phyloP scores from a whole-genome alignment of 2,888 invertebrate species.

The Holacanthella duospinosa region DNA sequence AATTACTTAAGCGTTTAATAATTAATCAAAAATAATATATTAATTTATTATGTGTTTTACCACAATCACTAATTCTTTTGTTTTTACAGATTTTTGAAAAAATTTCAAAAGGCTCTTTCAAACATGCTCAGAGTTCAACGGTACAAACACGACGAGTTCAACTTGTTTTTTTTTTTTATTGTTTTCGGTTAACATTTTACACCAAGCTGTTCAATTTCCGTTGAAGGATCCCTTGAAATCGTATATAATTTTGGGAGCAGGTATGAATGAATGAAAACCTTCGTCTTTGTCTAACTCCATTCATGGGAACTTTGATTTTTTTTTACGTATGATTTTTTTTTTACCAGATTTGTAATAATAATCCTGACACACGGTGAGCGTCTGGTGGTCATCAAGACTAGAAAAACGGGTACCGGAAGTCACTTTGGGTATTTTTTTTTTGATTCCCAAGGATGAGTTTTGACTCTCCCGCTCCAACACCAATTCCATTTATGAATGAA shows the following conservation, averaged over 20 bases:
- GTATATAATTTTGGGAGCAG: background rate
- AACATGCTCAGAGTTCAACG: background rate
- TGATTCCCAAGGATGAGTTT: background rate
- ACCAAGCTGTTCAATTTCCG: background rate
- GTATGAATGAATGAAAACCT: background rate
- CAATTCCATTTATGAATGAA: conserved; percentile 1
- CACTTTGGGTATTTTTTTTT: background rate
- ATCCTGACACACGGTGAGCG: conserved; percentile 2
- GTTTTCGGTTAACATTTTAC: too few species aligned
- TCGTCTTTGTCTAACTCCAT: background rate
- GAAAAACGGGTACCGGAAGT: conserved; percentile 3
- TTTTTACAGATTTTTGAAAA: background rate
- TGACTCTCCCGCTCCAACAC: too few species aligned
- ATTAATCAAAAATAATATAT: too few species aligned
- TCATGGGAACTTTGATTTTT: background rate
- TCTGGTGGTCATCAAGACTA: background rate
- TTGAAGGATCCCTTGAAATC: background rate
- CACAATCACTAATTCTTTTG: too few species aligned
- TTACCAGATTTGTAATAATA: background rate
- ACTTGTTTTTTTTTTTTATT: too few species aligned
- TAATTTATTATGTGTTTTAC: too few species aligned
- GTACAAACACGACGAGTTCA: background rate
- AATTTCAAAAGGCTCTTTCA: background rate
- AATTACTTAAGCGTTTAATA: too few species aligned
- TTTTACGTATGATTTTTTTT: background rate